Evolutionary conservation across 2,888 invertebrate species (phyloP).

Genomic region (Pachymerium ferrugineum): DNA sequence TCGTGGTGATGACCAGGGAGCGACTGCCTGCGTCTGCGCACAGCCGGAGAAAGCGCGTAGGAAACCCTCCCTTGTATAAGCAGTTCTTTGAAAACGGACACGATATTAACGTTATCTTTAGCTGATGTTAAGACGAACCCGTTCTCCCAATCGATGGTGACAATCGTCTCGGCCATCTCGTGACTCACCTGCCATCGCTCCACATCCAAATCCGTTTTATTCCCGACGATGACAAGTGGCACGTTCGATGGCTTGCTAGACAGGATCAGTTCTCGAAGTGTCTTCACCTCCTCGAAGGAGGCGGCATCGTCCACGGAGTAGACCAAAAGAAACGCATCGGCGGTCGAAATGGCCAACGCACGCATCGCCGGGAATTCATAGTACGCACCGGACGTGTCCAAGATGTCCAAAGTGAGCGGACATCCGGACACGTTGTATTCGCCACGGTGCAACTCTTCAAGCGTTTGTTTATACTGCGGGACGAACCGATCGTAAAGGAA

Average conservation of each 20-base stretch:
- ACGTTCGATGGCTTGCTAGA: conserved; percentile 46
- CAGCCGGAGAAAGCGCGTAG: conserved; percentile 79
- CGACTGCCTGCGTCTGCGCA: conserved; percentile 70
- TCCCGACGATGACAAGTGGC: conserved; percentile 52
- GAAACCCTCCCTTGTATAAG: conserved; percentile 82
- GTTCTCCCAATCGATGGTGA: conserved; percentile 85
- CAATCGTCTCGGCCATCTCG: conserved; percentile 64
- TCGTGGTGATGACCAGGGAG: background rate
- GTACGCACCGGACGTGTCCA: conserved; percentile 47
- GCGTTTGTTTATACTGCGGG: conserved; percentile 45
- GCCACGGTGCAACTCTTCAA: conserved; percentile 48
- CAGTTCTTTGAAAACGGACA: conserved; percentile 71
- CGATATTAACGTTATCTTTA: conserved; percentile 71
- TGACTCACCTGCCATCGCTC: conserved; percentile 52
- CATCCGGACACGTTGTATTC: conserved; percentile 44
- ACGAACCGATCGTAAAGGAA: conserved; percentile 46
- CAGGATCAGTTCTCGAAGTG: conserved; percentile 43
- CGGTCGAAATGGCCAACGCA: conserved; percentile 45
- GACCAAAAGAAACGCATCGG: conserved; percentile 48
- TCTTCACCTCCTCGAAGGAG: conserved; percentile 43
- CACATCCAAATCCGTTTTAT: conserved; percentile 49
- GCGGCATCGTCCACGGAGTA: conserved; percentile 44
- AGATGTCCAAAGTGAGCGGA: conserved; percentile 44
- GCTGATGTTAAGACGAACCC: conserved; percentile 88
- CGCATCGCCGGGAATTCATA: conserved; percentile 49